Conservation (phyloP, 2,888 invertebrate genomes). For the Chrysopilus asiliformis region DNA sequence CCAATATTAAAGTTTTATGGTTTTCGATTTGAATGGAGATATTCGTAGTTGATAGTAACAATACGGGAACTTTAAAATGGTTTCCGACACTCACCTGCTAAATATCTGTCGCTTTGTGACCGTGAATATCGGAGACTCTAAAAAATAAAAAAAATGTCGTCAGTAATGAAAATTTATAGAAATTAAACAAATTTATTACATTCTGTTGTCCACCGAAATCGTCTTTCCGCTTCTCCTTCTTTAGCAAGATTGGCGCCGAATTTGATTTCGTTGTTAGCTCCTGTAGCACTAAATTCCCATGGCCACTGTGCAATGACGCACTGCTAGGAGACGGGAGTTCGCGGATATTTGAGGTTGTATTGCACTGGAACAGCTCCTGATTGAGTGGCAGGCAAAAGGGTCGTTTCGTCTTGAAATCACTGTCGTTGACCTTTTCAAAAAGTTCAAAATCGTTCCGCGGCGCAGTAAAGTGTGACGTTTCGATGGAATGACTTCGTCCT, state of each 20-base stretch:
- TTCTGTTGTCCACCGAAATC: constrained; percentile 33
- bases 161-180: no score
- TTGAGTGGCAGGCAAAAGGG: constrained; percentile 30
- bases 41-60: no score
- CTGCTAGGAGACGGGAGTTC: constrained; percentile 36
- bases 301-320: constrained; percentile 34
- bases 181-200: constrained; percentile 23
- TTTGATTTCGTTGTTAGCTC: constrained; percentile 35
- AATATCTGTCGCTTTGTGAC: constrained; percentile 37
- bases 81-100: constrained; percentile 32
- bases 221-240: constrained; percentile 30
- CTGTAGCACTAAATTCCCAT: constrained; percentile 29
- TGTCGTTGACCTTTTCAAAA: constrained; percentile 4
- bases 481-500: constrained; percentile 31
- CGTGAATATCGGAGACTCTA: constrained; percentile 36
- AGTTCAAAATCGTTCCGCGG: constrained; percentile 9
- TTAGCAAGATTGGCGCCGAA: constrained; percentile 34
- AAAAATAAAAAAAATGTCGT: constrained; percentile 14
- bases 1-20: no score
- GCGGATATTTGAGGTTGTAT: constrained; percentile 26
- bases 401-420: constrained; percentile 24
- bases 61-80: not conserved
- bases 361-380: constrained; percentile 32
- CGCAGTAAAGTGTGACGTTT: constrained; percentile 19
- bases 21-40: no score